These are phyloP conservation scores for Eupsittula cactorum DNA, from an alignment of 2,113 vertebrate genomes.

Conservation along the genomic window DNA sequence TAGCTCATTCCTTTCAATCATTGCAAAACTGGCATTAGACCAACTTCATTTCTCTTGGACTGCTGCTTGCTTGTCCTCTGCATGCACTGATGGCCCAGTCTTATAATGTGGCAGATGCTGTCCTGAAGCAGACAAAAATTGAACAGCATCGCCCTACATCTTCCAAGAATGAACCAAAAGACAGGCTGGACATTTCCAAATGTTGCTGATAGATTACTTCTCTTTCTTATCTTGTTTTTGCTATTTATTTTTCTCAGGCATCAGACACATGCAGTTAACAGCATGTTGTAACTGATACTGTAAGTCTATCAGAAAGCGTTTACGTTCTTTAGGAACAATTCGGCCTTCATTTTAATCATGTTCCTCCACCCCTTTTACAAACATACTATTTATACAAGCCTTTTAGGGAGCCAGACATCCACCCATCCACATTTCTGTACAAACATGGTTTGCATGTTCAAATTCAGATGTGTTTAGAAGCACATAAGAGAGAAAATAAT, in stretches of 20 bases:
- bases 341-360: neutral
- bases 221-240: neutral
- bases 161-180: neutral
- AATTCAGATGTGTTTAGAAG: slow-evolving; percentile 10
- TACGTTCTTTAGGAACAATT: neutral
- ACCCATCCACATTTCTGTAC: neutral
- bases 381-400: neutral
- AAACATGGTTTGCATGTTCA: neutral
- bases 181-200: neutral
- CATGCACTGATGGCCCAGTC: neutral
- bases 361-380: neutral
- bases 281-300: neutral
- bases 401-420: neutral
- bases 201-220: neutral
- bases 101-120: slow-evolving; percentile 18
- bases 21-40: neutral
- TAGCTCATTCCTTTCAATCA: slow-evolving; percentile 4
- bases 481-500: neutral
- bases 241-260: neutral
- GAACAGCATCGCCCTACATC: neutral
- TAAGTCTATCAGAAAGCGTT: neutral
- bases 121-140: neutral
- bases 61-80: neutral
- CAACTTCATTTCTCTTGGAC: neutral
- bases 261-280: neutral